These are phyloP conservation scores for Lithophane leautieri DNA, from an alignment of 2,888 invertebrate genomes.

Conservation along the genomic window DNA sequence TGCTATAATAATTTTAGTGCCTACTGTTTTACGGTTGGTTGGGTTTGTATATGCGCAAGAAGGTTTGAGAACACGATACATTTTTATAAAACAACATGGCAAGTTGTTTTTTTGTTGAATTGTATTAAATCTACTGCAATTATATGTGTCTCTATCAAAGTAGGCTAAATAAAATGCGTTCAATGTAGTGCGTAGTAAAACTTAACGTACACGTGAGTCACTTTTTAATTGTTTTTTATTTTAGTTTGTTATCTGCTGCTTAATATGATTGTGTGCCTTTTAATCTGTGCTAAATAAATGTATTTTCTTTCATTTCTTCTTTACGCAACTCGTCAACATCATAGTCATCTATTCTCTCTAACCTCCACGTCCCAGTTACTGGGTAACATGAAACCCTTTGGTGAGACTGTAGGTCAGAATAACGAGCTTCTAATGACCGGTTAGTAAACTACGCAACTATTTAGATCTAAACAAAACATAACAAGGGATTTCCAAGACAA, in stretches of 20 bases:
- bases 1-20: constrained; percentile 31
- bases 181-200: no score
- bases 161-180: neutral
- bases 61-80: neutral
- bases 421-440: no score
- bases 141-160: neutral
- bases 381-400: no score
- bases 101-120: neutral
- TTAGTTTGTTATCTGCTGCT: no score
- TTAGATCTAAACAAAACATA: neutral
- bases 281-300: no score
- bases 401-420: neutral
- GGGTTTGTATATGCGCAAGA: neutral
- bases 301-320: no score
- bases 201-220: neutral
- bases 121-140: neutral
- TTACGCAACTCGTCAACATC: neutral
- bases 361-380: neutral
- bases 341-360: neutral
- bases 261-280: no score
- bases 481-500: constrained; percentile 28
- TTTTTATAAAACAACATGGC: neutral
- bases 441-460: neutral
- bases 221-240: no score
- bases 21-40: constrained; percentile 22